A percentile compares a stretch with the other conserved stretches of the same genome.
These are phyloP conservation scores for Suncus etruscus DNA, from an alignment of 2,113 vertebrate genomes.

Conservation along the genomic window DNA sequence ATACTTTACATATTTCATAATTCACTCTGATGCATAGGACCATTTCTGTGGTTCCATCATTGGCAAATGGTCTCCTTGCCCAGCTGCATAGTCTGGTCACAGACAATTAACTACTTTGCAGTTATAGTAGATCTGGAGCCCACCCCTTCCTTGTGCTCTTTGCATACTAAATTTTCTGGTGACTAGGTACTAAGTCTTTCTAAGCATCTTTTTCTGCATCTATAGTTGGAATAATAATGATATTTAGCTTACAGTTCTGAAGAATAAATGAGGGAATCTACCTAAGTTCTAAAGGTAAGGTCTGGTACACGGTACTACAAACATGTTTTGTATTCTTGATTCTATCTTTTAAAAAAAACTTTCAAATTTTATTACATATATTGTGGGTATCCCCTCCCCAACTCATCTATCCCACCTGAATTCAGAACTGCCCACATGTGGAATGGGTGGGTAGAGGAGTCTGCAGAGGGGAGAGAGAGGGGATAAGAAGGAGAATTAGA, in stretches of 20 bases:
- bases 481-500: no score
- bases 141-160: background rate
- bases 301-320: background rate
- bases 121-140: background rate
- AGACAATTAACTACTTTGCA: background rate
- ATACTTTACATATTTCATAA: background rate
- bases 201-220: background rate
- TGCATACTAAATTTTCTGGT: background rate
- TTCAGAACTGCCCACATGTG: no score
- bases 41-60: background rate
- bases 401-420: no score
- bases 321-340: background rate
- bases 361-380: no score
- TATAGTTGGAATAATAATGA: background rate
- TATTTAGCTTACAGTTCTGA: background rate
- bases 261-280: conserved; percentile 19
- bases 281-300: background rate
- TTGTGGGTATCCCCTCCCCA: no score
- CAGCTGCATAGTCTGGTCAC: background rate
- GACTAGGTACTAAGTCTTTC: conserved; percentile 12
- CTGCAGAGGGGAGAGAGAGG: no score
- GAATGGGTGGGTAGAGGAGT: no score
- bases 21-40: background rate
- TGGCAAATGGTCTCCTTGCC: background rate
- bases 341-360: no score